Conservation (phyloP, 2,888 invertebrate species). For the Epicampocera succincta region DNA sequence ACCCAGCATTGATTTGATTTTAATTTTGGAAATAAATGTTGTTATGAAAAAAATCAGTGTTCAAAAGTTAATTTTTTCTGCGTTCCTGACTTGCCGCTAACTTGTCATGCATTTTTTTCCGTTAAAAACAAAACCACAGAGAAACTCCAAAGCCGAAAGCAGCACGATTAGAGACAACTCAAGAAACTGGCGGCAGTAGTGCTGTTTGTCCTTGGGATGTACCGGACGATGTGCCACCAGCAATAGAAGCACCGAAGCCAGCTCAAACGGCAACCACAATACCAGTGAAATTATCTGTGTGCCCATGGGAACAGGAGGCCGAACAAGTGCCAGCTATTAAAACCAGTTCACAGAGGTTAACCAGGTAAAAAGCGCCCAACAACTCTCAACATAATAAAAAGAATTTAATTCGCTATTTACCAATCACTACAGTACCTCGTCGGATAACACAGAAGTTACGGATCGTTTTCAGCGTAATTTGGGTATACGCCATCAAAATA, state of each 20-base stretch:
- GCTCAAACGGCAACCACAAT: conserved; percentile 57
- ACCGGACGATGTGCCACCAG: conserved; percentile 70
- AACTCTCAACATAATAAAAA: no score
- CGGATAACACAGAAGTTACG: conserved; percentile 86
- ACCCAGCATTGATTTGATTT: conserved; percentile 30
- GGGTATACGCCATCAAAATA: conserved; percentile 87
- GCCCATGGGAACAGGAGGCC: conserved; percentile 78
- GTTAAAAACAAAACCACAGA: conserved; percentile 70
- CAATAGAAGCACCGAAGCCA: conserved; percentile 59
- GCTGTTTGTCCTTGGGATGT: conserved; percentile 81
- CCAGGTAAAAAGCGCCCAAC: conserved; percentile 73
- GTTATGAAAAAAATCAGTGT: conserved; percentile 34
- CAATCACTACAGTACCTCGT: conserved; percentile 79
- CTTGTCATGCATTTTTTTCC: no score
- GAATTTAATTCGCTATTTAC: not conserved
- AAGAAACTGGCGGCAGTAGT: conserved; percentile 74
- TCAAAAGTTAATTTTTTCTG: no score
- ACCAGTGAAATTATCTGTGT: conserved; percentile 76
- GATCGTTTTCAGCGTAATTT: conserved; percentile 85
- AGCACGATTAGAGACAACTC: conserved; percentile 77
- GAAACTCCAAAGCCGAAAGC: conserved; percentile 76
- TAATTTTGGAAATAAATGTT: conserved; percentile 38
- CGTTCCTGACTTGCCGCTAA: no score
- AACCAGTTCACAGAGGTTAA: conserved; percentile 72
- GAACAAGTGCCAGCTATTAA: conserved; percentile 61